Conservation (phyloP, 2,888 invertebrate genomes). For the Dolichopus griseipennis region DNA sequence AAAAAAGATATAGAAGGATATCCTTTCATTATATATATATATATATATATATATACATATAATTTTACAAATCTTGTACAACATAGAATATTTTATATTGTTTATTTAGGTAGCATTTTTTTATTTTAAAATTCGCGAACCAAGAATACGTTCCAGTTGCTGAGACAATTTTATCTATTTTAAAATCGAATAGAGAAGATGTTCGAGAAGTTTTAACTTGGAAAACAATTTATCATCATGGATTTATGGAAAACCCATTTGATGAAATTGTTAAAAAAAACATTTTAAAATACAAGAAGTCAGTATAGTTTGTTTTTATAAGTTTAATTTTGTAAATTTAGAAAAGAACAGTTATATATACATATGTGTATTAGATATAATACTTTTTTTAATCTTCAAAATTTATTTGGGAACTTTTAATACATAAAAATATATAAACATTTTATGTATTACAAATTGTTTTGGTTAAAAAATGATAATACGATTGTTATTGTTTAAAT, state of each 20-base stretch:
- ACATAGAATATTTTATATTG: background rate
- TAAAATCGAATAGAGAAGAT: conserved; percentile 60
- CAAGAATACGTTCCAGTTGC: conserved; percentile 70
- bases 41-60: no score
- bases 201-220: conserved; percentile 57
- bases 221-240: conserved; percentile 69
- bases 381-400: no score
- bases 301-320: conserved; percentile 46
- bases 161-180: conserved; percentile 63
- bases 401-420: no score
- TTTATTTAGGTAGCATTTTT: conserved; percentile 64
- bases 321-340: no score
- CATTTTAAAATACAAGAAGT: conserved; percentile 82
- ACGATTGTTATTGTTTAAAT: no score
- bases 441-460: no score
- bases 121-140: conserved; percentile 67
- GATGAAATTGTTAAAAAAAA: conserved; percentile 69
- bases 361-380: no score
- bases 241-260: conserved; percentile 78
- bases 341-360: no score
- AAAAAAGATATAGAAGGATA: no score
- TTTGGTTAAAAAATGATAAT: no score
- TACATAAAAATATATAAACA: no score
- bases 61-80: background rate
- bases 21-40: no score